A percentile compares a stretch with the other conserved stretches of the same genome.
Evolutionary conservation across 1,140 invertebrate genomes (phyloP).

Genomic region (Drosophila trapezifrons): DNA sequence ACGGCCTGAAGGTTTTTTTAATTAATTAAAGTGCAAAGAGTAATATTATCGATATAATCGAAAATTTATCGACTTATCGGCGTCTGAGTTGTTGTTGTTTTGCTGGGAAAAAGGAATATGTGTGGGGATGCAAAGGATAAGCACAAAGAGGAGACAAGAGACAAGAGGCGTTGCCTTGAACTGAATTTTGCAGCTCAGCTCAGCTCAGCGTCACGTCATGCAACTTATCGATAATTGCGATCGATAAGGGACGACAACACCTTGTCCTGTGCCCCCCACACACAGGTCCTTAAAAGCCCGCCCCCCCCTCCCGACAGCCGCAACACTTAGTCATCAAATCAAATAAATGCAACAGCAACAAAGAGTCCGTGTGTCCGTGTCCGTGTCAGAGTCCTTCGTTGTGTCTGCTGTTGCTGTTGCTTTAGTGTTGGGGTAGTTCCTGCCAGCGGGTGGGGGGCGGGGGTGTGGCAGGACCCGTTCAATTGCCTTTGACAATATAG

Average conservation of each 20-base stretch:
- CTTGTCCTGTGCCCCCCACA: background rate
- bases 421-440: conserved; percentile 24
- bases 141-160: conserved; percentile 21
- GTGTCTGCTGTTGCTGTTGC: conserved; percentile 14
- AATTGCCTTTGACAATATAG: conserved; percentile 65
- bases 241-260: conserved; percentile 32
- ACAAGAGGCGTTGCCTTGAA: conserved; percentile 71
- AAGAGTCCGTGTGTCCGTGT: conserved; percentile 25
- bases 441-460: background rate
- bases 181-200: conserved; percentile 56
- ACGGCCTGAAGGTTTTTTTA: too few relatives aligned
- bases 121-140: conserved; percentile 1
- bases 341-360: conserved; percentile 55
- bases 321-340: conserved; percentile 55
- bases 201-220: conserved; percentile 28
- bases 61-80: conserved; percentile 4
- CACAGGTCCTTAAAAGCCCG: conserved; percentile 3
- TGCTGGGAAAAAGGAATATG: background rate
- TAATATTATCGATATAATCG: background rate
- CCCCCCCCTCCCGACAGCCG: background rate
- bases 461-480: conserved; percentile 21
- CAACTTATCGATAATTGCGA: conserved; percentile 51
- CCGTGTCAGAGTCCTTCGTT: conserved; percentile 12
- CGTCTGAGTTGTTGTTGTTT: too few relatives aligned
- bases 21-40: background rate